Conservation (phyloP, 1,140 invertebrate species). For the Augochlora pura region DNA sequence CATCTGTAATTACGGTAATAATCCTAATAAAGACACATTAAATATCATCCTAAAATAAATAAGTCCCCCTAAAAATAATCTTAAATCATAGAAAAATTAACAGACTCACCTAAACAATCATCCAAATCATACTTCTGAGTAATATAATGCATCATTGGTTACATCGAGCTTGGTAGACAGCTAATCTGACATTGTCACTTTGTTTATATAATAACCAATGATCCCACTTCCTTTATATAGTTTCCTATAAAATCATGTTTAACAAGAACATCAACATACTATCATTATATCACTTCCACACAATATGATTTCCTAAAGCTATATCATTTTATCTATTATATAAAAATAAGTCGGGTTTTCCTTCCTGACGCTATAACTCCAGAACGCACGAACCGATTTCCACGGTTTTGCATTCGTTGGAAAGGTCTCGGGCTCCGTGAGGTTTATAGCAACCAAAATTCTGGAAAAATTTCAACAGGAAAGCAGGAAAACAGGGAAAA, state of each 20-base stretch:
- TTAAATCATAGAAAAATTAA: not conserved
- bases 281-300: not conserved
- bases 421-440: too few relatives aligned
- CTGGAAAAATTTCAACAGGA: too few relatives aligned
- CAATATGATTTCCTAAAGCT: not conserved
- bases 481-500: too few relatives aligned
- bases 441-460: too few relatives aligned
- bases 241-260: slow-evolving; percentile 5
- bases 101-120: slow-evolving; percentile 83
- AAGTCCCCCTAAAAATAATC: not conserved
- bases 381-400: too few relatives aligned
- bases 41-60: not conserved
- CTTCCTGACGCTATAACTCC: too few relatives aligned
- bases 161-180: slow-evolving; percentile 85
- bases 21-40: slow-evolving; percentile 61
- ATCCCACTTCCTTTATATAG: not conserved
- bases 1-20: slow-evolving; percentile 80
- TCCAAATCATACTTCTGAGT: slow-evolving; percentile 85
- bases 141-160: slow-evolving; percentile 86
- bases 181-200: slow-evolving; percentile 65
- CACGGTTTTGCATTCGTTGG: too few relatives aligned
- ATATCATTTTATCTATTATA: too few relatives aligned
- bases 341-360: too few relatives aligned
- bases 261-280: too few relatives aligned
- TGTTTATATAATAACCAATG: not conserved